Conservation (phyloP, 2,113 vertebrate species). For the Pachypanchax playfairii region DNA sequence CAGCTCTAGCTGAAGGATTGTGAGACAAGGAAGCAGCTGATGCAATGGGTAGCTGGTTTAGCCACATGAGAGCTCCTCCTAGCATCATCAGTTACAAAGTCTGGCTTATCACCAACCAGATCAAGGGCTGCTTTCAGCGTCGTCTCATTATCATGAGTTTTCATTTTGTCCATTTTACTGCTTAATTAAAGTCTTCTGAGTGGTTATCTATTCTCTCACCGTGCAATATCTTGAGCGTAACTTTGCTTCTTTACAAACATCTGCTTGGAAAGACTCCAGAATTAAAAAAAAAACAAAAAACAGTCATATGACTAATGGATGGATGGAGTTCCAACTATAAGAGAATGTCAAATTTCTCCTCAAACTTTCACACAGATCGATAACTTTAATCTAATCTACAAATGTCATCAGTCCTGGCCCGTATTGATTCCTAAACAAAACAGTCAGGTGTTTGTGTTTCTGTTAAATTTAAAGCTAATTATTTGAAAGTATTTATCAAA, state of each 20-base stretch:
- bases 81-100: too few relatives aligned
- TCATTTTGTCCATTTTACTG: background rate
- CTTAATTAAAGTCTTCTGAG: background rate
- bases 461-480: conserved; percentile 28
- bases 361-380: conserved; percentile 28
- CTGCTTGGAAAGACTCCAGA: background rate
- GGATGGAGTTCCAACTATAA: conserved; percentile 24
- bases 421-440: conserved; percentile 29
- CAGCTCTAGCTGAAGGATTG: too few relatives aligned
- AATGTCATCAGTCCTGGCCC: conserved; percentile 42
- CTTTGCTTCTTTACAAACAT: background rate
- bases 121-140: too few relatives aligned
- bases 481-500: conserved; percentile 30
- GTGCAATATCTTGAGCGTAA: background rate
- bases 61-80: too few relatives aligned
- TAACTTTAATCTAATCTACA: conserved; percentile 48
- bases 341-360: conserved; percentile 37
- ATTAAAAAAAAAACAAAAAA: background rate
- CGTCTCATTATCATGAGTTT: background rate
- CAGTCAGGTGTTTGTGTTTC: conserved; percentile 13
- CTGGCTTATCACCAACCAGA: too few relatives aligned
- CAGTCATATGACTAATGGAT: background rate
- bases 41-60: too few relatives aligned
- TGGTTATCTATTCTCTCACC: background rate
- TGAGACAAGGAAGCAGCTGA: too few relatives aligned